These are phyloP conservation scores for Caenorhabditis parvicauda DNA, from an alignment of 2,888 invertebrate species.

Conservation along the genomic window DNA sequence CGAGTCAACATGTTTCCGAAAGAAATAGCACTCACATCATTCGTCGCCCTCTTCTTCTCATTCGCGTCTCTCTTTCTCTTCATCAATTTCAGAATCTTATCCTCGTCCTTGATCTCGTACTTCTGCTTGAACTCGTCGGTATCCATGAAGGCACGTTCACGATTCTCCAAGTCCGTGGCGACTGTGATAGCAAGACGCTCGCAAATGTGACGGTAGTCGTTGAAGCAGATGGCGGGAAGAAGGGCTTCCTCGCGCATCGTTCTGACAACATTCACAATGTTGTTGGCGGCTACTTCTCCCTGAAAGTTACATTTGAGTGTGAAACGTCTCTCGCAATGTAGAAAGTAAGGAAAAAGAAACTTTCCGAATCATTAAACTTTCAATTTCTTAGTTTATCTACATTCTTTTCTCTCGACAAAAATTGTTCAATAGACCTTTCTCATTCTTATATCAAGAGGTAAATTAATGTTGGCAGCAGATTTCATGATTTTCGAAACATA, in stretches of 20 bases:
- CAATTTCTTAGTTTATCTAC: too few species aligned
- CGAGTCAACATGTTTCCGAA: too few species aligned
- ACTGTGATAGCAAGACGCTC: conserved; percentile 44
- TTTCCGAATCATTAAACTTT: too few species aligned
- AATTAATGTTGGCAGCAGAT: too few species aligned
- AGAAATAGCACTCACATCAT: too few species aligned
- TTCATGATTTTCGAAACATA: background rate
- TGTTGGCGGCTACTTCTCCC: conserved; percentile 44
- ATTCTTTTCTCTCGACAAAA: too few species aligned
- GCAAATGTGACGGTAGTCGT: conserved; percentile 57
- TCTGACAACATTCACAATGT: conserved; percentile 53
- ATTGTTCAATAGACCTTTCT: background rate
- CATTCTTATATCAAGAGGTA: too few species aligned
- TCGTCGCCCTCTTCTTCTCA: conserved; percentile 50
- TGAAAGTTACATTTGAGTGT: conserved; percentile 3
- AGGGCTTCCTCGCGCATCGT: conserved; percentile 48
- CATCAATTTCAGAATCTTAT: conserved; percentile 52
- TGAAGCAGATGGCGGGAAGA: conserved; percentile 60
- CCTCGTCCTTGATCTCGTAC: conserved; percentile 57
- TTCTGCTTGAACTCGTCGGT: conserved; percentile 54
- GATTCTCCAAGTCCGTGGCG: conserved; percentile 42
- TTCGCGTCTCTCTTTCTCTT: conserved; percentile 57
- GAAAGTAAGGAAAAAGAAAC: too few species aligned
- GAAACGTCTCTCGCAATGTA: too few species aligned
- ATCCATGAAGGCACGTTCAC: conserved; percentile 46